Evolutionary conservation across 1,140 invertebrate species (phyloP), one percentile per base, ranked within the genome.

Genomic region (Copidosoma floridanum): DNA sequence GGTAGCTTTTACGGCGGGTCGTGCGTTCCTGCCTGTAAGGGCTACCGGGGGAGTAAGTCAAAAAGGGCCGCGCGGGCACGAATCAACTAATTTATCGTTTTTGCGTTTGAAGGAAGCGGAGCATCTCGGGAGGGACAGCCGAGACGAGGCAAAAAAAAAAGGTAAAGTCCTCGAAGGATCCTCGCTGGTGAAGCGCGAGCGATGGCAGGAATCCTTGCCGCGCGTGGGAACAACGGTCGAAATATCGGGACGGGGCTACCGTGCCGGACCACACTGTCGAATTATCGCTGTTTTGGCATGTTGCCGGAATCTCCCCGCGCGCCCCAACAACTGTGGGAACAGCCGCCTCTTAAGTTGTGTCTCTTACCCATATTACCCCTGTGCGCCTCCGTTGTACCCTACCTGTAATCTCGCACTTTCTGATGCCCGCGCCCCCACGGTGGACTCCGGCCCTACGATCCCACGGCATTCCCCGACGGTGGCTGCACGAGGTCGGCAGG

Each of bases 221-320:
- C 74, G 64, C 75, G 77, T 78, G 76, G 75, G 77, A 78, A 78
- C 71, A 32, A n/a, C n/a, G n/a, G n/a, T n/a, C n/a, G n/a, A n/a
- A n/a, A n/a, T n/a, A n/a, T n/a, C n/a, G n/a, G n/a, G 37, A 14
- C 12, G 47, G 23, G 35, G 41, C 41, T 29, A 43, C 21, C 26
- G 14, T n/a, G 14, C 40, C 57, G 59, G 77, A 76, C 77, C 77
- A 79, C 77, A 79, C 78, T 67, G 74, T 75, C 78, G 77, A 78
- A 77, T 79, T 78, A 80, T 80, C 77, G 77, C 67, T 75, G 74
- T 79, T 80, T 79, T 79, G 76, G 77, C 77, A 77, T 79, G 77
- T 79, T 79, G 75, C 72, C 68, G 75, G 77, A 79, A 80, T 80
- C 75, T 72, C 65, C 69, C 64, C 62, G 53, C 66, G 54, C 43